A percentile compares a stretch with the other conserved stretches of the same genome.
These are phyloP conservation scores for Corythoichthys haematopterus DNA, from an alignment of 2,113 vertebrate species.

Conservation along the genomic window DNA sequence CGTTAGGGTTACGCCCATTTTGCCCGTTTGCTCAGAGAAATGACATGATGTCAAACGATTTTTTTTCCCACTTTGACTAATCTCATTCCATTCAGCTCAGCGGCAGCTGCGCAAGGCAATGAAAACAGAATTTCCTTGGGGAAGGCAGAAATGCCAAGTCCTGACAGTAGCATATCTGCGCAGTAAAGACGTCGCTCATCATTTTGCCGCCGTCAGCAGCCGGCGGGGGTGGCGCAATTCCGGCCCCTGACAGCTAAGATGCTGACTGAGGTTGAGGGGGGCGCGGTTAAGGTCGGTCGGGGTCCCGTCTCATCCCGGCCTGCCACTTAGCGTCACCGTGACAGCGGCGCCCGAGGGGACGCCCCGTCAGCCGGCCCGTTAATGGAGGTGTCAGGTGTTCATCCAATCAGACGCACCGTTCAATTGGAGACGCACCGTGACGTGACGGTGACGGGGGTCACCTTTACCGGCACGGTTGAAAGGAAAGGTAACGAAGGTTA, in stretches of 20 bases:
- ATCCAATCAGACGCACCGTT: not conserved
- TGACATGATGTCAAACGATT: too few relatives aligned
- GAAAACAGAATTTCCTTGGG: not conserved
- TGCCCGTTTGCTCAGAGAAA: too few relatives aligned
- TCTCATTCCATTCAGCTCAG: too few relatives aligned
- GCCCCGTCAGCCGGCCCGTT: slow-evolving; percentile 22
- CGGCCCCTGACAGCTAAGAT: not conserved
- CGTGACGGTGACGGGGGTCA: slow-evolving; percentile 17
- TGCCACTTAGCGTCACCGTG: slow-evolving; percentile 55
- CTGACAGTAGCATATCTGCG: not conserved
- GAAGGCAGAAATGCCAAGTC: not conserved
- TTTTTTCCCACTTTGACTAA: too few relatives aligned
- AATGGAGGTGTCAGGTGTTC: slow-evolving; percentile 34
- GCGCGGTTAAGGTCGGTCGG: slow-evolving; percentile 43
- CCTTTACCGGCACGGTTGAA: too few relatives aligned
- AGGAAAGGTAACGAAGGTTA: too few relatives aligned
- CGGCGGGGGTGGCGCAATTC: not conserved
- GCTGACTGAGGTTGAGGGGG: slow-evolving; percentile 39
- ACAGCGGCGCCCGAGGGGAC: slow-evolving; percentile 12
- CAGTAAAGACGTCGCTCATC: not conserved
- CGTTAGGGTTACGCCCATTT: slow-evolving; percentile 58
- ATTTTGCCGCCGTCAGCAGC: slow-evolving; percentile 3
- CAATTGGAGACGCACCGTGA: not conserved
- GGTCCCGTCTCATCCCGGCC: slow-evolving; percentile 39
- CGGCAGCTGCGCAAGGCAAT: not conserved